phyloP scores from a whole-genome alignment of 2,888 invertebrate genomes.

The Eueremaeus valkanovi region DNA sequence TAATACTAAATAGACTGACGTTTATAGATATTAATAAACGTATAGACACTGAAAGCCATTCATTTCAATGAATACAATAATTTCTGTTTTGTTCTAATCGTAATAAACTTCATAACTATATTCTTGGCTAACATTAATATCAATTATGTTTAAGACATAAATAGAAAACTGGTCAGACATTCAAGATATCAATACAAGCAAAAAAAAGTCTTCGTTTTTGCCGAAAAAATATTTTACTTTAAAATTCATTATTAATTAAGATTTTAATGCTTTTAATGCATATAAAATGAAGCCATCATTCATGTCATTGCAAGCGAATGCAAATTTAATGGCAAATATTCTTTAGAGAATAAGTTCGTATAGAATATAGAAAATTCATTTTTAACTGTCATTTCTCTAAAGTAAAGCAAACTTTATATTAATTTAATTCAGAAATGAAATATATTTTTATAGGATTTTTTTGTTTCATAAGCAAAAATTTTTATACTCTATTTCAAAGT shows the following conservation, averaged over 20 bases:
- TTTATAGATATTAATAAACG: slow-evolving; percentile 5
- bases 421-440: slow-evolving; percentile 17
- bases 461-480: slow-evolving; percentile 1
- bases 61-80: slow-evolving; percentile 11
- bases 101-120: slow-evolving; percentile 9
- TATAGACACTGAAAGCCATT: slow-evolving; percentile 1
- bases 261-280: slow-evolving; percentile 12
- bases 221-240: background rate
- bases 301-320: background rate
- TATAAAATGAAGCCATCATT: background rate
- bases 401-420: background rate
- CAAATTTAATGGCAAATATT: background rate
- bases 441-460: too few relatives aligned
- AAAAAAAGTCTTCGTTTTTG: background rate
- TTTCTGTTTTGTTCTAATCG: slow-evolving; percentile 17
- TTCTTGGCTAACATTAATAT: background rate
- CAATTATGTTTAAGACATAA: background rate
- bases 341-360: background rate
- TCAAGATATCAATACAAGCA: background rate
- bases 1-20: background rate
- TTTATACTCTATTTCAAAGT: background rate
- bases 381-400: background rate
- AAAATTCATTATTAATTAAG: slow-evolving; percentile 20
- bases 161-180: slow-evolving; percentile 1
- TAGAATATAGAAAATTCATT: background rate